Evolutionary conservation across 2,113 vertebrate genomes (phyloP), one percentile per base, ranked within the genome.

Genomic region (Lasiurus cinereus): DNA sequence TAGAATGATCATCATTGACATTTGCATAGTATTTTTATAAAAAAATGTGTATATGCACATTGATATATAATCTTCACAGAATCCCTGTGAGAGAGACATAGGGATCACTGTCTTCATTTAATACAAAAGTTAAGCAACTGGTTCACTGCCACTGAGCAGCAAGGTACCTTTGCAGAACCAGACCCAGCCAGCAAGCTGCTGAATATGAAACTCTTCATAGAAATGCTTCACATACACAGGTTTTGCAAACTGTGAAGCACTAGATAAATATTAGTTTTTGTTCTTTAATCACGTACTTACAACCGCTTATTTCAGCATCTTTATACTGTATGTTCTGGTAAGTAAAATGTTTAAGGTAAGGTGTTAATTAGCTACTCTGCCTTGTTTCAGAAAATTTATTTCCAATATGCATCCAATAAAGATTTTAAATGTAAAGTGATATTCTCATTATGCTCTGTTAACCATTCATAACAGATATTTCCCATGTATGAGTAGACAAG

Each of bases 21-120:
- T 80, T 87, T 94, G 9, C 33, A 64, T 90, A 79, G 29, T 52
- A 79, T 88, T 87, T 87, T 90, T 87, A 83, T 82, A 79, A 88
- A 86, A 87, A 86, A 88, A 88, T 52, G 21, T 79, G 73, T 36
- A 76, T 29, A 73, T 88, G 14, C 14, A 84, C 86, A n/a, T 62
- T 62, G 21, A 29, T 88, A 79, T 59, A 79, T 69, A 74, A 72
- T 78, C 85, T 82, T 86, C n/a, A 73, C 16, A 72, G 72, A 88
- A 33, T 39, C 31, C 31, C 27, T 52, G 1, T 27, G 10, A 69
- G 6, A 52, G 52, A 91, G 6, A 1, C n/a, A n/a, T 15, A 82
- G 48, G 50, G 80, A 90, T 76, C 24, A 82, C 21, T n/a, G 8
- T 39, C 36, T 67, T 82, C 52, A 36, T 77, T 78, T 83, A 48